Conservation (phyloP, 37 sponge, comb jelly and placozoan genomes). For the Cladorhizidae sp. region DNA sequence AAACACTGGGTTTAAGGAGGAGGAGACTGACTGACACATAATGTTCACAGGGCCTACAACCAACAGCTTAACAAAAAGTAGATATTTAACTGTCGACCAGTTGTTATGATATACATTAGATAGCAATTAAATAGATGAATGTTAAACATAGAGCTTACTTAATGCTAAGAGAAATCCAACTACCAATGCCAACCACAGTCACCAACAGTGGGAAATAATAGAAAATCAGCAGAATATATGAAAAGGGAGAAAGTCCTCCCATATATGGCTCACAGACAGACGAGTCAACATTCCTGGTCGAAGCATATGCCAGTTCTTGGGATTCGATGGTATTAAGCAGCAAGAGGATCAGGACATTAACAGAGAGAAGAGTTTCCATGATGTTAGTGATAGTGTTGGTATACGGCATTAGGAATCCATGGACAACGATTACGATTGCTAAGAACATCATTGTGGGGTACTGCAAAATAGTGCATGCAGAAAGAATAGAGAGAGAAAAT, state of each 20-base stretch:
- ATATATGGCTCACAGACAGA: background rate
- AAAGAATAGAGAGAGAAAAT: too few species aligned
- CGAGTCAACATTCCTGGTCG: background rate
- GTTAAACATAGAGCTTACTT: too few species aligned
- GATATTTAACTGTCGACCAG: too few species aligned
- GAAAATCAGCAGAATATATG: constrained; percentile 6
- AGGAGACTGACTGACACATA: too few species aligned
- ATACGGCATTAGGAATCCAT: constrained; percentile 27
- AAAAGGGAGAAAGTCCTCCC: background rate
- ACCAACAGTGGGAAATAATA: constrained; percentile 18
- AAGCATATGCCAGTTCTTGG: background rate
- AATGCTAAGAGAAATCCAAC: constrained; percentile 2
- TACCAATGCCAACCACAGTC: background rate
- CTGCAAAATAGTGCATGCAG: constrained; percentile 6
- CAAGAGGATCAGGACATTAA: constrained; percentile 14
- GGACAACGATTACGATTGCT: background rate
- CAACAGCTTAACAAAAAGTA: too few species aligned
- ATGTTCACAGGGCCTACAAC: too few species aligned
- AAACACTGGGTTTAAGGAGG: too few species aligned
- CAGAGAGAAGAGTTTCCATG: constrained; percentile 10
- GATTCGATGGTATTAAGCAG: constrained; percentile 3
- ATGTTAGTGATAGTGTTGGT: constrained; percentile 16
- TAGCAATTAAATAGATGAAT: too few species aligned
- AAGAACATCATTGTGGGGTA: constrained; percentile 38
- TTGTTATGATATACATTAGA: too few species aligned